phyloP scores from a whole-genome alignment of 2,113 vertebrate genomes.

The Octodon degus region DNA sequence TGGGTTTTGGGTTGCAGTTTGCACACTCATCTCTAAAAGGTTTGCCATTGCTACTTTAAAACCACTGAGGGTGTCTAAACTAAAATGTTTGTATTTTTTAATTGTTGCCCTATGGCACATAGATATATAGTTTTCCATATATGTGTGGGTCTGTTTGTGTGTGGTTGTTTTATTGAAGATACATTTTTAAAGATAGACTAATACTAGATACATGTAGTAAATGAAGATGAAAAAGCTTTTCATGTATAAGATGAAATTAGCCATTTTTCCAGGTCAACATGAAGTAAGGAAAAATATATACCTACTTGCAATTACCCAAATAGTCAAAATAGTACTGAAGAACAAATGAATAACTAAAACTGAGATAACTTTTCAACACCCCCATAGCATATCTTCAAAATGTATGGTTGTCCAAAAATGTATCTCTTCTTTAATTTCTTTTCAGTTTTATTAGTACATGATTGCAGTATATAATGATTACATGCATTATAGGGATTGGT shows the following conservation, averaged over 20 bases:
- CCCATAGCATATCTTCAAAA: constrained; percentile 37
- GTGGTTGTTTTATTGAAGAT: constrained; percentile 28
- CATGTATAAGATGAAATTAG: not conserved
- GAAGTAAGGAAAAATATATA: not conserved
- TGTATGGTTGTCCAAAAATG: not conserved
- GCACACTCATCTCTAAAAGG: not conserved
- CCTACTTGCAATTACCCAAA: not conserved
- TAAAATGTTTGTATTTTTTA: constrained; percentile 39
- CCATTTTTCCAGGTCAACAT: not conserved
- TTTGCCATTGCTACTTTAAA: not conserved
- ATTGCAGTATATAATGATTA: not conserved
- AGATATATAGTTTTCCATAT: not conserved
- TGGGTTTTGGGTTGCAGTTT: not conserved
- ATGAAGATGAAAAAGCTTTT: constrained; percentile 27
- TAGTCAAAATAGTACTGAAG: not conserved
- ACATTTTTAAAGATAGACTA: not conserved
- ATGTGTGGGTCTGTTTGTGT: not conserved
- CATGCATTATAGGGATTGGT: not conserved
- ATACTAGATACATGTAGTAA: not conserved
- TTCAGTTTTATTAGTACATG: not conserved
- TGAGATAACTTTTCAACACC: not conserved
- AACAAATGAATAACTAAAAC: not conserved
- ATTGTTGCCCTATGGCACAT: not conserved
- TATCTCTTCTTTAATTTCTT: not conserved
- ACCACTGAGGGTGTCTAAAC: not conserved